Percentiles rank a stretch among this genome's conserved stretches.
phyloP scores from a whole-genome alignment of 2,797 vertebrate species.

The Scolopax rusticola region DNA sequence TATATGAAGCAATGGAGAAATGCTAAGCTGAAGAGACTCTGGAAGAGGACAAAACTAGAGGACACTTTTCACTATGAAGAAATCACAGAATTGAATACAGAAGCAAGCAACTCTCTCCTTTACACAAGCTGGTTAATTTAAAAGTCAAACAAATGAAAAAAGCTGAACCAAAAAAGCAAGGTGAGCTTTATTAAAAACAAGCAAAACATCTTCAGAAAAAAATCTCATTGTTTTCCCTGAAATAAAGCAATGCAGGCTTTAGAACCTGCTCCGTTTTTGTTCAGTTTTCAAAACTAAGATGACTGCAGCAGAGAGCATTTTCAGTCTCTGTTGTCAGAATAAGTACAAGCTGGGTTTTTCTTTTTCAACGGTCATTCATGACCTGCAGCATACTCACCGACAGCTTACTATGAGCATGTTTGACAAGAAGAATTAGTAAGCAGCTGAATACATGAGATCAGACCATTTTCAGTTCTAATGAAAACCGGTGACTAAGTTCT shows the following conservation, averaged over 20 bases:
- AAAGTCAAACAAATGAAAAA: neutral
- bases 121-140: neutral
- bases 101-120: neutral
- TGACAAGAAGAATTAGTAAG: neutral
- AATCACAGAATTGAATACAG: neutral
- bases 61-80: neutral
- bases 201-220: neutral
- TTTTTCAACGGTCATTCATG: neutral
- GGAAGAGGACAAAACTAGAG: neutral
- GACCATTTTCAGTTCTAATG: neutral
- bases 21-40: neutral
- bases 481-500: conserved; percentile 33
- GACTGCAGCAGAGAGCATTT: neutral
- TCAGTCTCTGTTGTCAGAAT: neutral
- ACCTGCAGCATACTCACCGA: neutral
- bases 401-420: neutral
- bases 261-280: neutral
- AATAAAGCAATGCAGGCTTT: neutral
- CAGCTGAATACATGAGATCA: neutral
- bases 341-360: neutral
- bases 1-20: neutral
- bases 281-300: neutral
- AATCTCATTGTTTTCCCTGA: neutral
- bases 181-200: neutral
- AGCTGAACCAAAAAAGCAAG: neutral